Conservation (phyloP, 2,888 invertebrate species). For the Dicyrtomina minuta region DNA sequence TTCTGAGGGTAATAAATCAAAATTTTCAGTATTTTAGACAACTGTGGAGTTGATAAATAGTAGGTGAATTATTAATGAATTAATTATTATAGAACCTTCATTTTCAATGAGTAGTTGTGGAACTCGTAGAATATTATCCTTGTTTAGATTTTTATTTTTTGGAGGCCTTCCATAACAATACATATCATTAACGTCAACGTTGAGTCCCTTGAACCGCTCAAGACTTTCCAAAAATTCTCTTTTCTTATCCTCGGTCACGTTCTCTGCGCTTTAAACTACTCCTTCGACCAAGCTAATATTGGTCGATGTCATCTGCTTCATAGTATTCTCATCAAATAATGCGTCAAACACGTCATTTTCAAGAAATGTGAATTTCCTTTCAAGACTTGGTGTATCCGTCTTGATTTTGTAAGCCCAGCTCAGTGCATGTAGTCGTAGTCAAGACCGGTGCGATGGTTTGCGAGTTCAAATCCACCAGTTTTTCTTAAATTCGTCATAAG, state of each 20-base stretch:
- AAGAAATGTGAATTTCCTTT: conserved; percentile 6
- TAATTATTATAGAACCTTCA: not conserved
- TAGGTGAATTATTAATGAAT: not conserved
- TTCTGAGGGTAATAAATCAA: conserved; percentile 12
- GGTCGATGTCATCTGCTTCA: not conserved
- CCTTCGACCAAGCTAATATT: not conserved
- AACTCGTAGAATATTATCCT: conserved; percentile 16
- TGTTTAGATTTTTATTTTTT: not conserved
- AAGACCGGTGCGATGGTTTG: conserved; percentile 21
- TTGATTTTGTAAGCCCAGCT: conserved; percentile 27
- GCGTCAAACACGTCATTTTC: not conserved
- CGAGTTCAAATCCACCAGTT: not conserved
- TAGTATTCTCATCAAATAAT: not conserved
- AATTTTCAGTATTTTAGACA: too few species aligned
- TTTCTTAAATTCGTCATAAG: conserved; percentile 27
- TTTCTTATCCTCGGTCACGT: not conserved
- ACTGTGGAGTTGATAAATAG: too few species aligned
- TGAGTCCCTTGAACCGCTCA: too few species aligned
- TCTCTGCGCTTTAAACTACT: not conserved
- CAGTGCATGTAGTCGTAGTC: conserved; percentile 21
- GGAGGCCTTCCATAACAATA: not conserved
- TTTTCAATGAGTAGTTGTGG: not conserved
- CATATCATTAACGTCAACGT: not conserved
- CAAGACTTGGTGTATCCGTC: not conserved
- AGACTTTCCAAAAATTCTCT: not conserved